A percentile compares a stretch with the other conserved stretches of the same genome.
These are phyloP conservation scores for Enteromius afrohamiltoni DNA, from an alignment of 2,797 vertebrate genomes.

Conservation along the genomic window DNA sequence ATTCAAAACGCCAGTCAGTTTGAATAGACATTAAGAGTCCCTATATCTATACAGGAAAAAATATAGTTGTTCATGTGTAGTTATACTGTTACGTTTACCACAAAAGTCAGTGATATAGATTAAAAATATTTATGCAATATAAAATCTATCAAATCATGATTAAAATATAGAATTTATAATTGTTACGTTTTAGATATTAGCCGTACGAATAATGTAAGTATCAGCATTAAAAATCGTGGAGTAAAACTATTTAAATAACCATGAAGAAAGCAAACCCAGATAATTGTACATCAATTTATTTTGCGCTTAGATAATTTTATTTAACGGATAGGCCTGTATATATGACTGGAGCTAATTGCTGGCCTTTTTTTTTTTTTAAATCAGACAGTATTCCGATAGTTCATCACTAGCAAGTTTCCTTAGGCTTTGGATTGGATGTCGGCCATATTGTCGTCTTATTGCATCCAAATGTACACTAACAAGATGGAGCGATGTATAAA, in stretches of 20 bases:
- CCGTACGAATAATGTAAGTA: background rate
- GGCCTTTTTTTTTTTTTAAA: constrained; percentile 36
- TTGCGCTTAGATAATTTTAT: background rate
- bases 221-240: background rate
- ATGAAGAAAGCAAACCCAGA: background rate
- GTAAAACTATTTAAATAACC: background rate
- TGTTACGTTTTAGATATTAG: background rate
- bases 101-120: background rate
- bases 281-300: background rate
- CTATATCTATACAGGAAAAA: constrained; percentile 15
- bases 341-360: constrained; percentile 6
- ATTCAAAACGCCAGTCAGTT: constrained; percentile 57
- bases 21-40: constrained; percentile 41
- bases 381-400: constrained; percentile 62
- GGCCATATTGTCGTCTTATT: constrained; percentile 70
- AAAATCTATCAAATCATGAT: background rate
- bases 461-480: constrained; percentile 32
- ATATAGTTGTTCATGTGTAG: background rate
- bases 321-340: background rate
- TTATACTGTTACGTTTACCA: background rate
- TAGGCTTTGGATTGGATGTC: constrained; percentile 55
- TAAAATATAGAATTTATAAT: background rate
- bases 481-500: constrained; percentile 26
- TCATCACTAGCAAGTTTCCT: constrained; percentile 62
- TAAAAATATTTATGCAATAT: background rate